Conservation (phyloP, 2,888 invertebrate genomes). For the Chrysotoxum bicinctum region DNA sequence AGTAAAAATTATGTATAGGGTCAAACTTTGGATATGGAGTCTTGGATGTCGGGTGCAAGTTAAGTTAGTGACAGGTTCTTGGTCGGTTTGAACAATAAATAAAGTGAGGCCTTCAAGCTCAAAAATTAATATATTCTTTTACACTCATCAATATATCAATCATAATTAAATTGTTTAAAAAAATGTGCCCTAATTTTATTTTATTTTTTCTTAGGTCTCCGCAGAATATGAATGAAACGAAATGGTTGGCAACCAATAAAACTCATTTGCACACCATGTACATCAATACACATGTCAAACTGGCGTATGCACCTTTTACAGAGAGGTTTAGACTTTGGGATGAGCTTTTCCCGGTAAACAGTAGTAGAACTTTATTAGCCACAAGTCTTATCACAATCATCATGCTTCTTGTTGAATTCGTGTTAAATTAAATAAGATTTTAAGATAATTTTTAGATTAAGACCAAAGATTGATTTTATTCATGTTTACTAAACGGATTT, state of each 20-base stretch:
- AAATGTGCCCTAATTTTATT: neutral
- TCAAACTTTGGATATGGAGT: no score
- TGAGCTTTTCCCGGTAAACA: constrained; percentile 52
- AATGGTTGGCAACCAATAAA: constrained; percentile 47
- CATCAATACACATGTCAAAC: constrained; percentile 48
- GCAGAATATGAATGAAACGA: neutral
- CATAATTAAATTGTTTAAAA: no score
- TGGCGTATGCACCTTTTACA: constrained; percentile 52
- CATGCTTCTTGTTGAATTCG: neutral
- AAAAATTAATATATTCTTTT: no score
- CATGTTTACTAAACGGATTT: neutral
- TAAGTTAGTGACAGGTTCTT: no score
- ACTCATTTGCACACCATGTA: constrained; percentile 55
- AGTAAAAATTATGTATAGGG: neutral
- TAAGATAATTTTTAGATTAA: neutral
- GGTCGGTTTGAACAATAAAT: no score
- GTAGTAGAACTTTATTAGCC: neutral
- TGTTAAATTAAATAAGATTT: neutral
- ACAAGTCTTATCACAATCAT: neutral
- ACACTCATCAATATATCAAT: no score
- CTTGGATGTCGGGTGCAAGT: no score
- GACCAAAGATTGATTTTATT: neutral
- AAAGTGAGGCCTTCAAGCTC: no score
- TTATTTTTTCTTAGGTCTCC: neutral
- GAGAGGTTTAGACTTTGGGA: constrained; percentile 71